Percentiles rank a stretch among this genome's conserved stretches.
Evolutionary conservation across 2,888 invertebrate genomes (phyloP).

Genomic region (Standfussiana lucernea): DNA sequence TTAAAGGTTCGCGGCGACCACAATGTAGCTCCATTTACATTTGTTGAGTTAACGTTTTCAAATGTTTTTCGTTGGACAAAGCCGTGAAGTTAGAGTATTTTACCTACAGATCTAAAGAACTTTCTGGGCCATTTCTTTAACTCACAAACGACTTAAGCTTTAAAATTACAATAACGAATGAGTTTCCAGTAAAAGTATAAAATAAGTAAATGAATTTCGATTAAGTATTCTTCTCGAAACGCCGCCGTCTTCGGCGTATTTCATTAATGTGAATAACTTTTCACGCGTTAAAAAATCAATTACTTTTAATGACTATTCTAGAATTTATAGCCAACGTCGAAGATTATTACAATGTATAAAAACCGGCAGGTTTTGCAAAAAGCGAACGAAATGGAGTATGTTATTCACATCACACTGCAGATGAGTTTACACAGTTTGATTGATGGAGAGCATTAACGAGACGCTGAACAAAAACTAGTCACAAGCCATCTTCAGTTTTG

Average conservation of each 20-base stretch:
- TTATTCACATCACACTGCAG: slow-evolving; percentile 39
- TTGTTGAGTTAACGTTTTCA: slow-evolving; percentile 55
- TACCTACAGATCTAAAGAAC: slow-evolving; percentile 4
- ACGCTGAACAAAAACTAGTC: slow-evolving; percentile 45
- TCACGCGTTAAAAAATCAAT: slow-evolving; percentile 52
- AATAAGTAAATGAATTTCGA: slow-evolving; percentile 37
- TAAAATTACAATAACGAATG: slow-evolving; percentile 17
- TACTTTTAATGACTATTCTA: slow-evolving; percentile 49
- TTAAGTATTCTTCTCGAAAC: slow-evolving; percentile 26
- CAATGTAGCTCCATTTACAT: slow-evolving; percentile 57
- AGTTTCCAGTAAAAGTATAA: slow-evolving; percentile 22
- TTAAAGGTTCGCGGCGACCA: slow-evolving; percentile 49
- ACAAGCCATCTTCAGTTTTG: slow-evolving; percentile 47
- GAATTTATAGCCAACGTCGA: slow-evolving; percentile 38
- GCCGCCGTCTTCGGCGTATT: not conserved
- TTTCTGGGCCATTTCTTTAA: slow-evolving; percentile 22
- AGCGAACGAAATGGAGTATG: slow-evolving; percentile 8
- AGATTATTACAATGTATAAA: slow-evolving; percentile 17
- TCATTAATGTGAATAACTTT: slow-evolving; percentile 43
- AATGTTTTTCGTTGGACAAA: slow-evolving; percentile 47
- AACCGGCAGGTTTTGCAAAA: slow-evolving; percentile 30
- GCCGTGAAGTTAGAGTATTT: slow-evolving; percentile 20
- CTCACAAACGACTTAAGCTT: not conserved
- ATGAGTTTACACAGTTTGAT: slow-evolving; percentile 53
- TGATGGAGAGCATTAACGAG: slow-evolving; percentile 47